Evolutionary conservation across 2,113 vertebrate genomes (phyloP), one percentile per base, ranked within the genome.

Genomic region (Choloepus hoffmanni): DNA sequence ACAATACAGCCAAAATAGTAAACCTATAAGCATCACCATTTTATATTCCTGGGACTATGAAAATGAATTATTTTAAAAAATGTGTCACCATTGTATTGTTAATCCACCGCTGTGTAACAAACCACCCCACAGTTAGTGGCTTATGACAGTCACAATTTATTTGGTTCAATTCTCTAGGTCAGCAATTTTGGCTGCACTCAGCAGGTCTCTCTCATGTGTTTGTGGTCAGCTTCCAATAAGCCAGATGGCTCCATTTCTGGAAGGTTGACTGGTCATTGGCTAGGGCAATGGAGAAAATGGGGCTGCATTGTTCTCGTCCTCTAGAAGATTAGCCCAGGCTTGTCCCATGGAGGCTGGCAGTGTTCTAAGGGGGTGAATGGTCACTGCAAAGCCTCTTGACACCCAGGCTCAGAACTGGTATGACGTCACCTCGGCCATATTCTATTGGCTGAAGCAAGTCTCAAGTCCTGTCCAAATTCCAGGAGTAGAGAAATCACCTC

Each of bases 201-300:
- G 19, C 53, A 19, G 23, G 23, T 18, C 21, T 16, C 82, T 7
- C 19, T 77, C 67, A 0, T 7, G 3, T 7, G 28, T 18, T 60
- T 21, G 13, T 18, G 62, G 14, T 83, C 4, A 3, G 43, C n/a
- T 68, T 83, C 79, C 73, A 24, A 7, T 26, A 63, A 23, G 9
- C 43, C 82, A 16, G 28, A 26, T 18, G 53, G 62, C 45, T 53
- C 15, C 0, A 9, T 55, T 24, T 50, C 21, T 30, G 13, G 9
- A 12, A 28, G 11, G 33, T 18, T 0, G n/a, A 55, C 21, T 0
- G 15, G 62, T 36, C 43, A n/a, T 12, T 21, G 12, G 9, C 70
- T n/a, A 11, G 18, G 18, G 24, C 8, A 3, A 30, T 21, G 7
- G 9, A 14, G 23, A 53, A 55, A 40, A 4, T 0, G 0, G 36